These are phyloP conservation scores for Glaucidium brasilianum DNA, from an alignment of 2,113 vertebrate genomes.

Conservation along the genomic window DNA sequence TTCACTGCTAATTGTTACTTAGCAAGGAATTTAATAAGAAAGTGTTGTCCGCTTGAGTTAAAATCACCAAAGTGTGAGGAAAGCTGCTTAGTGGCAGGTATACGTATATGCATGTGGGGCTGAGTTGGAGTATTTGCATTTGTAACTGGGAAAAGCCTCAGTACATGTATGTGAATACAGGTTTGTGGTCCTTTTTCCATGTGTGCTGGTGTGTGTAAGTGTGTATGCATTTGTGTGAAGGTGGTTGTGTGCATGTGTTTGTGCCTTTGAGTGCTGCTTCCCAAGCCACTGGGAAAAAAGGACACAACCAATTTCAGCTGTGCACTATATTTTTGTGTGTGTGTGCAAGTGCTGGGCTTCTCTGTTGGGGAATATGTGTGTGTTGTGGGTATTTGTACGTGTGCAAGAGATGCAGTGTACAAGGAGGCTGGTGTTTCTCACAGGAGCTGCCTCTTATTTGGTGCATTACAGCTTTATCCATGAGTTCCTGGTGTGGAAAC, in stretches of 20 bases:
- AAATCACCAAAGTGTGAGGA: not conserved
- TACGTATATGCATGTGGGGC: rapidly evolving
- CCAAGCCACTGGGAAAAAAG: not conserved
- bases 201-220: not conserved
- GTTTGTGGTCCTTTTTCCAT: rapidly evolving
- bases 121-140: too few relatives aligned
- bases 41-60: rapidly evolving
- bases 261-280: not conserved
- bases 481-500: not conserved
- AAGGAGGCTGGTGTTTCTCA: not conserved
- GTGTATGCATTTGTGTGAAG: not conserved
- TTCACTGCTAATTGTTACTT: not conserved
- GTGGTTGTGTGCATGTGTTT: not conserved
- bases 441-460: not conserved
- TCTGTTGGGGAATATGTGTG: rapidly evolving
- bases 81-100: not conserved
- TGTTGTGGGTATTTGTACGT: rapidly evolving
- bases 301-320: rapidly evolving
- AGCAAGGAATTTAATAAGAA: not conserved
- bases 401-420: not conserved
- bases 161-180: rapidly evolving
- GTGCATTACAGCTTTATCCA: not conserved
- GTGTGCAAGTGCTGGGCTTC: not conserved
- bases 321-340: rapidly evolving
- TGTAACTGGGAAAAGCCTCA: not conserved